Conservation (phyloP, 2,113 vertebrate species). For the Crotalus helleri region DNA sequence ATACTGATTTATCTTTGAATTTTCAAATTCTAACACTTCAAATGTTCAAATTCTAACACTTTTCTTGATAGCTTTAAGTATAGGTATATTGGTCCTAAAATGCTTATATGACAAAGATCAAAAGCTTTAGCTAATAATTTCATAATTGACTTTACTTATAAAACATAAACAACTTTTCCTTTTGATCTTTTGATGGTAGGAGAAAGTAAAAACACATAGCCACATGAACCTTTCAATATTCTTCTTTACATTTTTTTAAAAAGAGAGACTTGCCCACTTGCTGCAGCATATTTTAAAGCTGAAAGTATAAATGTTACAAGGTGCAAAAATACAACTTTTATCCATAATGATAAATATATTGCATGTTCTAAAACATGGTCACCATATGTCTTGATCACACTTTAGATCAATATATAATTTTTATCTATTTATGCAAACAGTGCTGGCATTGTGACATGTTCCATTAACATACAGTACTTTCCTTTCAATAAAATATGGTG, state of each 20-base stretch:
- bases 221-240: constrained; percentile 4
- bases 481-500: neutral
- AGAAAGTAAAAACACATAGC: constrained; percentile 1
- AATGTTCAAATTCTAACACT: constrained; percentile 1
- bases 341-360: neutral
- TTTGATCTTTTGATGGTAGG: neutral
- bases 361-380: neutral
- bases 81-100: constrained; percentile 5
- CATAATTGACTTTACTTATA: neutral
- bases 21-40: neutral
- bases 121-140: constrained; percentile 8
- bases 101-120: neutral
- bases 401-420: neutral
- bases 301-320: rapidly evolving
- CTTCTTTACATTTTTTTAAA: constrained; percentile 11
- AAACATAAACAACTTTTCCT: neutral
- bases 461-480: neutral
- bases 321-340: rapidly evolving
- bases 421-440: rapidly evolving
- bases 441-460: rapidly evolving
- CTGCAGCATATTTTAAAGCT: neutral
- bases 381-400: rapidly evolving
- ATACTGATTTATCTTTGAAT: constrained; percentile 11
- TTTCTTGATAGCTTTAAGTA: constrained; percentile 20
- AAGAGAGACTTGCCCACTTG: neutral